phyloP scores from a whole-genome alignment of 2,797 vertebrate species.

The Nothura maculosa region DNA sequence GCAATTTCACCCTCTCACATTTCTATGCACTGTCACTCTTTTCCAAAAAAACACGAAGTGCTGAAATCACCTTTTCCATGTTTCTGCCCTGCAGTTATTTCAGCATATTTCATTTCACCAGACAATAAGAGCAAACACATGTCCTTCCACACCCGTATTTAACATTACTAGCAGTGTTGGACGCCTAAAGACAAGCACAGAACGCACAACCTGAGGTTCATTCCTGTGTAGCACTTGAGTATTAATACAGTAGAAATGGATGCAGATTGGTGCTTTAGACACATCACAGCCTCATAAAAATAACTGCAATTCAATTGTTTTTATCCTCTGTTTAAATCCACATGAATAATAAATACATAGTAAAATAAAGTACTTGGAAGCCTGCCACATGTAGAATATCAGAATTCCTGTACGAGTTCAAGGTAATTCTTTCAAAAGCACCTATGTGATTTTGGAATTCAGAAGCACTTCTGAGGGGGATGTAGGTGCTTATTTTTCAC shows the following conservation, averaged over 20 bases:
- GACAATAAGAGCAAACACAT: background rate
- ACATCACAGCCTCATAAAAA: conserved; percentile 25
- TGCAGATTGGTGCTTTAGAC: conserved; percentile 23
- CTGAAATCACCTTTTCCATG: background rate
- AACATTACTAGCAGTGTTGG: background rate
- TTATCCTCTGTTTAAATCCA: conserved; percentile 23
- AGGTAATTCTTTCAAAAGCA: background rate
- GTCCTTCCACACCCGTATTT: background rate
- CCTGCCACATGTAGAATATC: background rate
- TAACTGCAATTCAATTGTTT: conserved; percentile 43
- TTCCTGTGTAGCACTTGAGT: background rate
- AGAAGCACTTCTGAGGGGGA: rapidly evolving
- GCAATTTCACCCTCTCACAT: background rate
- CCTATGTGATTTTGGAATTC: background rate
- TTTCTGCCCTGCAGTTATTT: background rate
- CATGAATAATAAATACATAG: conserved; percentile 30
- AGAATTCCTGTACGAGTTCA: background rate
- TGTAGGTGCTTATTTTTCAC: background rate
- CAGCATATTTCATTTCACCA: background rate
- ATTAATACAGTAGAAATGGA: conserved; percentile 4
- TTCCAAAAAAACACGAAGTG: background rate
- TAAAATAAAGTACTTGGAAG: conserved; percentile 27
- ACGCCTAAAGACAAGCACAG: background rate
- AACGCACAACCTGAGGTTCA: background rate
- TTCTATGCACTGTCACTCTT: background rate